These are phyloP conservation scores for Drosophila ohnishii DNA, from an alignment of 1,140 invertebrate genomes.

Conservation along the genomic window DNA sequence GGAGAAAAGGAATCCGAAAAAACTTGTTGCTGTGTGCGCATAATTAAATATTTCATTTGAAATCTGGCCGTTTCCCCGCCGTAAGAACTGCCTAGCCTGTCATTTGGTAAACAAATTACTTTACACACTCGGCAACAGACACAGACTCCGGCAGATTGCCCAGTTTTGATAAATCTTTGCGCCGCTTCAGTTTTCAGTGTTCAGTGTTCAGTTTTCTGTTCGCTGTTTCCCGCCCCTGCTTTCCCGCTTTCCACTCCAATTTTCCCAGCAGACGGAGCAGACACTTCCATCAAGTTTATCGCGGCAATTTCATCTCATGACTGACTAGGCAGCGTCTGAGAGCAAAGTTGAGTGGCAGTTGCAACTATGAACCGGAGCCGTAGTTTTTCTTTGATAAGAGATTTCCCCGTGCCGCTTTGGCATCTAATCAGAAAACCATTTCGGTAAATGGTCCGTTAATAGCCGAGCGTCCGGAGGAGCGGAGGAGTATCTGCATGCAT, in stretches of 20 bases:
- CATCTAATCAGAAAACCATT: slow-evolving; percentile 75
- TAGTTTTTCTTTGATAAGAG: slow-evolving; percentile 48
- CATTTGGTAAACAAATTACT: slow-evolving; percentile 70
- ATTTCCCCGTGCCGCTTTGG: slow-evolving; percentile 34
- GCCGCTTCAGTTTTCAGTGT: slow-evolving; percentile 12
- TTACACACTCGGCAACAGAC: slow-evolving; percentile 34
- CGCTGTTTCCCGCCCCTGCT: not conserved
- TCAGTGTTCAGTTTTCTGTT: not conserved
- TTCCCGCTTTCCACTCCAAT: slow-evolving; percentile 4
- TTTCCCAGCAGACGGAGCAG: slow-evolving; percentile 42
- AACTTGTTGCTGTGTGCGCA: slow-evolving; percentile 53
- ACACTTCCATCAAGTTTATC: slow-evolving; percentile 80
- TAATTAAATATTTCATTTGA: slow-evolving; percentile 63
- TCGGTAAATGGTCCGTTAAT: slow-evolving; percentile 65
- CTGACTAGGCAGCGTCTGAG: slow-evolving; percentile 44
- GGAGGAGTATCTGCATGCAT: not conserved
- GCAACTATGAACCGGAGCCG: slow-evolving; percentile 49
- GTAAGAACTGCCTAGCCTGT: slow-evolving; percentile 34
- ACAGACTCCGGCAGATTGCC: slow-evolving; percentile 67
- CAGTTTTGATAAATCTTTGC: slow-evolving; percentile 67
- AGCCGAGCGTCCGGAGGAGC: slow-evolving; percentile 14
- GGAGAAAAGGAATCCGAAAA: not conserved
- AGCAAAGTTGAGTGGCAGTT: slow-evolving; percentile 55
- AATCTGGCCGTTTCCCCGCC: slow-evolving; percentile 20
- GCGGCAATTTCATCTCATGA: slow-evolving; percentile 72